Base-by-base conservation (phyloP, 2,797 vertebrate genomes). In the Protonibea diacanthus region DNA sequence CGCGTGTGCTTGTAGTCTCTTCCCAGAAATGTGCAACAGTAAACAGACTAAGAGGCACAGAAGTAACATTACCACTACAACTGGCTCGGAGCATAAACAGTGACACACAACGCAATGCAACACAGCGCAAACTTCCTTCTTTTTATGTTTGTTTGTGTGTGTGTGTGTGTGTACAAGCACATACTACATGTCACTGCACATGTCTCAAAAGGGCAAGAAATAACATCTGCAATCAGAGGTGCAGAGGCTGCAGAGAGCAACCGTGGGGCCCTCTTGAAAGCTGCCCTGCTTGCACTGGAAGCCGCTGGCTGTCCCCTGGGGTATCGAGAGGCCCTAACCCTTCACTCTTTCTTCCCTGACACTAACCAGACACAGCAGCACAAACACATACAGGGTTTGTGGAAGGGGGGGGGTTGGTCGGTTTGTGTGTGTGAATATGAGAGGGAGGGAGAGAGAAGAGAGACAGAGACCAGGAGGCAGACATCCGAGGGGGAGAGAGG, bases 331-430 rank as follows among this genome's bases (percentile, higher is more conserved):
- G 88, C 88, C 84, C 81, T 71, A 77, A 79, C 82, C 88, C 83
- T 89, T 91, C 85, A 73, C 86, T 91, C 85, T 76, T 85, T 87
- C 82, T 76, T 86, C 75, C 59, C 81, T 89, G 92, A 94, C 84
- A 88, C 84, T 90, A 92, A 93, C 86, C 93, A 94, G 92, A 94
- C 77, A 84, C 90, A 92, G 88, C 85, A 88, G 80, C 88, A 76
- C 71, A 86, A 89, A 91, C 88, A 87, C 83, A 86, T 82, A 81
- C 59, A 71, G 63, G 70, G 74, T 81, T 47, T 56, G 66, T 69
- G 60, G 64, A n/a, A n/a, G n/a, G 6, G n/a, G 42, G 60, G 15
- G 68, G 42, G 80, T 0, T 27, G 55, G 49, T 1, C 25, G 71
- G 71, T 57, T 78, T 25, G 48, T 62, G 59, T 71, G 20, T 64